phyloP scores from a whole-genome alignment of 2,888 invertebrate genomes.

The Drosophila merina region DNA sequence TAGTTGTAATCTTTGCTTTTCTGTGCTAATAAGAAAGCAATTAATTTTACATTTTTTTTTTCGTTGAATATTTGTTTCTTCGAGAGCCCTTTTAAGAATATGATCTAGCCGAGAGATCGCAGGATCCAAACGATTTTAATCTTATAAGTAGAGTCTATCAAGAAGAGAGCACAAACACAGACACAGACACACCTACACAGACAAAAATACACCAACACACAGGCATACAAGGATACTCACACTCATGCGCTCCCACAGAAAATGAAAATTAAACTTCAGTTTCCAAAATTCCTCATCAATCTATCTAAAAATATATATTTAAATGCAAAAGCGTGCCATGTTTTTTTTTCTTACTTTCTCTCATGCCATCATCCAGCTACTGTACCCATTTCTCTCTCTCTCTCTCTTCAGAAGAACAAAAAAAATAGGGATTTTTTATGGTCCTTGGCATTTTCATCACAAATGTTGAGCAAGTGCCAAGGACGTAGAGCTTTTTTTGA shows the following conservation, averaged over 20 bases:
- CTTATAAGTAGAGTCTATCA: slow-evolving; percentile 35
- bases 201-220: slow-evolving; percentile 18
- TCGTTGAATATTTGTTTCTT: slow-evolving; percentile 56
- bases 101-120: slow-evolving; percentile 34
- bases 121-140: slow-evolving; percentile 36
- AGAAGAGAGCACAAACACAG: slow-evolving; percentile 17
- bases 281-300: slow-evolving; percentile 37
- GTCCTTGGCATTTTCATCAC: slow-evolving; percentile 14
- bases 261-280: slow-evolving; percentile 24
- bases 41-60: slow-evolving; percentile 50
- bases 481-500: slow-evolving; percentile 67
- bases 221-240: slow-evolving; percentile 25
- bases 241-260: slow-evolving; percentile 41
- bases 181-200: slow-evolving; percentile 21
- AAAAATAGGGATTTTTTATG: slow-evolving; percentile 14
- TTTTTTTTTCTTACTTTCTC: slow-evolving; percentile 56
- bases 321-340: slow-evolving; percentile 63
- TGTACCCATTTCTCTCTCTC: slow-evolving; percentile 44
- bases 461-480: slow-evolving; percentile 23
- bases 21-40: slow-evolving; percentile 16
- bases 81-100: slow-evolving; percentile 67
- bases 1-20: slow-evolving; percentile 34
- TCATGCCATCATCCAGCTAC: slow-evolving; percentile 46
- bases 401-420: slow-evolving; percentile 15
- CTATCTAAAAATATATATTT: slow-evolving; percentile 38